Conservation (phyloP, 2,888 invertebrate species). For the Chrysolina haemoptera region DNA sequence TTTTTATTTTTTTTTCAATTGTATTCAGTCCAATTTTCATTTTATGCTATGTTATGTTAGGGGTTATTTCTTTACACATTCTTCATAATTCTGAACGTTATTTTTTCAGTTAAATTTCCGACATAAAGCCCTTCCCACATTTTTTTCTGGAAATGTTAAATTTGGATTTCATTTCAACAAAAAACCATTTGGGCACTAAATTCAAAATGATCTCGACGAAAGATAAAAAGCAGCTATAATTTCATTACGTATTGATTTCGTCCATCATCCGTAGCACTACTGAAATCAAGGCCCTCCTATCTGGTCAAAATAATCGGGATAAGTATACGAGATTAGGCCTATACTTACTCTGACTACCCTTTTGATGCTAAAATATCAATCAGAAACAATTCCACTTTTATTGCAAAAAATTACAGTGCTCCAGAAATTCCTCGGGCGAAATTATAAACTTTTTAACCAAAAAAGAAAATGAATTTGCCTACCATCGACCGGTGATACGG, state of each 20-base stretch:
- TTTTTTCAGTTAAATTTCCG: too few species aligned
- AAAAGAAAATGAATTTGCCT: conserved; percentile 22
- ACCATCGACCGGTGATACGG: conserved; percentile 25
- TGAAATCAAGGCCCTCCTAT: conserved; percentile 11
- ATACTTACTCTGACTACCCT: conserved; percentile 22
- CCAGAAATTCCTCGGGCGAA: conserved; percentile 30
- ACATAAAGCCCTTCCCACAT: too few species aligned
- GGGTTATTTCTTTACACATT: too few species aligned
- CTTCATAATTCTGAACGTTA: too few species aligned
- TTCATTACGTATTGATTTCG: not conserved
- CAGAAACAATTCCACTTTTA: conserved; percentile 33
- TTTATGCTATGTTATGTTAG: too few species aligned
- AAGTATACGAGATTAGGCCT: conserved; percentile 9
- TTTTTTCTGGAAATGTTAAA: too few species aligned
- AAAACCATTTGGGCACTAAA: too few species aligned
- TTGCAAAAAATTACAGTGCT: conserved; percentile 35
- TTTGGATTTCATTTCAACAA: too few species aligned
- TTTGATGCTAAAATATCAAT: conserved; percentile 26
- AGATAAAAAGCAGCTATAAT: not conserved
- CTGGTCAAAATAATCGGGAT: conserved; percentile 17
- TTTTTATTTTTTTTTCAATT: too few species aligned
- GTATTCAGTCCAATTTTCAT: too few species aligned
- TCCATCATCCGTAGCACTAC: conserved; percentile 8
- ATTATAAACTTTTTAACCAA: conserved; percentile 23
- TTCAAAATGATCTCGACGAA: too few species aligned